Conservation (phyloP, 2,888 invertebrate species). For the Theodoxus fluviatilis region DNA sequence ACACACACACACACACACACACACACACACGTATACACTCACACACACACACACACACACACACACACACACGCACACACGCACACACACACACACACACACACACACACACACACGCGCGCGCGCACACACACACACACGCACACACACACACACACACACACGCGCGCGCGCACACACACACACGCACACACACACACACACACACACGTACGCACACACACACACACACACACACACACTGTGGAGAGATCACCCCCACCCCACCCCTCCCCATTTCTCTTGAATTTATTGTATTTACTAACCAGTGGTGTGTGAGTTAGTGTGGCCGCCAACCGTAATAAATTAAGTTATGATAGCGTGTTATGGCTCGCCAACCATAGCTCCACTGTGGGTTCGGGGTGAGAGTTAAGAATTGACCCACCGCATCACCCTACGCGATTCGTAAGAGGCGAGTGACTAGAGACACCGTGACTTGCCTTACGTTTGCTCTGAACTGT, state of each 20-base stretch:
- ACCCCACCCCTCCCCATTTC: too few relatives aligned
- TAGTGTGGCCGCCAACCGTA: too few relatives aligned
- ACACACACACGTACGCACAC: slow-evolving; percentile 4
- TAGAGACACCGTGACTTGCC: too few relatives aligned
- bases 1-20: not conserved
- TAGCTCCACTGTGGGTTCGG: too few relatives aligned
- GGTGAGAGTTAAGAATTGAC: too few relatives aligned
- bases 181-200: not conserved
- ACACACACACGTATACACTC: slow-evolving; percentile 12
- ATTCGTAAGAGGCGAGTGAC: too few relatives aligned
- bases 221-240: slow-evolving; percentile 16
- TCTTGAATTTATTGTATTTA: too few relatives aligned
- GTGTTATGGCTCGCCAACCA: too few relatives aligned
- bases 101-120: not conserved
- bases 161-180: not conserved
- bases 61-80: slow-evolving; percentile 1
- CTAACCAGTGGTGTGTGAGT: too few relatives aligned
- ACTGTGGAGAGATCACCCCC: not conserved
- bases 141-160: not conserved
- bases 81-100: slow-evolving; percentile 15
- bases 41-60: not conserved
- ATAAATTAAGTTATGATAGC: too few relatives aligned
- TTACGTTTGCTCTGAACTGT: too few relatives aligned
- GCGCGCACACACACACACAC: not conserved
- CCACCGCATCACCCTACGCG: too few relatives aligned